Conservation (phyloP, 2,113 vertebrate species). For the Triplophysa dalaica region DNA sequence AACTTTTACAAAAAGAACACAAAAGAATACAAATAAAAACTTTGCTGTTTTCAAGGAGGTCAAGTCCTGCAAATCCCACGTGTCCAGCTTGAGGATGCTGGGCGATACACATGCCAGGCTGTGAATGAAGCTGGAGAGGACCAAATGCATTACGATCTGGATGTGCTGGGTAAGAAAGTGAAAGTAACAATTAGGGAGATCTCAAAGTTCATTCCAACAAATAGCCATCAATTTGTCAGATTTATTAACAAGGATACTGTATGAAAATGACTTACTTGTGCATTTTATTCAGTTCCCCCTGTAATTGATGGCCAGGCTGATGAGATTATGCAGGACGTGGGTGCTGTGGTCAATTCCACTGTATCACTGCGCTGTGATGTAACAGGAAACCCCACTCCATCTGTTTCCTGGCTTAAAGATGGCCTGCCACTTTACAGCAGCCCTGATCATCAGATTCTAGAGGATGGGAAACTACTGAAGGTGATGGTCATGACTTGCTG, state of each 20-base stretch:
- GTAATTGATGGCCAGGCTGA: constrained; percentile 72
- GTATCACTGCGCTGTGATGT: constrained; percentile 77
- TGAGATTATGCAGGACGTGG: constrained; percentile 80
- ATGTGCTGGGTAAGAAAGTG: constrained; percentile 79
- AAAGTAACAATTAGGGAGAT: not conserved
- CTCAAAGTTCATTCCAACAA: not conserved
- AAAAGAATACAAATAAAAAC: too few species aligned
- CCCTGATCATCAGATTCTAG: constrained; percentile 73
- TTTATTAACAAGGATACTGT: not conserved
- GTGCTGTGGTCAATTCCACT: constrained; percentile 74
- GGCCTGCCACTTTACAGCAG: constrained; percentile 68
- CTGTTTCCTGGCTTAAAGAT: constrained; percentile 82
- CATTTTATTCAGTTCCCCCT: constrained; percentile 75
- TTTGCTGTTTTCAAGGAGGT: constrained; percentile 72
- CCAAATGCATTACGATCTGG: constrained; percentile 83
- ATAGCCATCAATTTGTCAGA: not conserved
- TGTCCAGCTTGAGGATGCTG: constrained; percentile 75
- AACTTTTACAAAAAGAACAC: too few species aligned
- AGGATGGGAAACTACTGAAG: constrained; percentile 79
- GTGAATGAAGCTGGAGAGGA: constrained; percentile 83
- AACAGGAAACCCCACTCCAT: constrained; percentile 75
- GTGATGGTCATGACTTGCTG: constrained; percentile 57
- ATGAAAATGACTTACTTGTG: not conserved
- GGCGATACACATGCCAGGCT: constrained; percentile 84
- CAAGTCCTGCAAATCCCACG: constrained; percentile 82